A percentile compares a stretch with the other conserved stretches of the same genome.
These are phyloP conservation scores for Chrysoperla carnea DNA, from an alignment of 1,140 invertebrate species.

Conservation along the genomic window DNA sequence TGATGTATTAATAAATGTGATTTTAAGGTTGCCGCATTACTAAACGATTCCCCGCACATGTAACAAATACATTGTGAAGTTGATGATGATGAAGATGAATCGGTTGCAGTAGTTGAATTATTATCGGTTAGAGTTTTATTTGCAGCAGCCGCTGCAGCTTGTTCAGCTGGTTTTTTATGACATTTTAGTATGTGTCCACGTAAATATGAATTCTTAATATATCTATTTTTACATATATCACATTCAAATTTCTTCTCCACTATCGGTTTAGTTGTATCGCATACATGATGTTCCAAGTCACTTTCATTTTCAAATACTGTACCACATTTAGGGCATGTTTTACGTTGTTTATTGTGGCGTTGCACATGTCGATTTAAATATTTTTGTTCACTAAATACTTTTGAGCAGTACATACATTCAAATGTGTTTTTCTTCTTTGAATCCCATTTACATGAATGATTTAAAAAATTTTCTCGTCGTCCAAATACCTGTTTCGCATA, in stretches of 20 bases:
- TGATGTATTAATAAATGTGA: slow-evolving; percentile 14
- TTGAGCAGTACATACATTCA: slow-evolving; percentile 9
- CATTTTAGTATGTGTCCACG: neutral
- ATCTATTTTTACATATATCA: neutral
- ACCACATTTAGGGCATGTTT: too few species aligned
- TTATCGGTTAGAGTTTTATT: neutral
- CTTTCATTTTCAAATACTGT: too few species aligned
- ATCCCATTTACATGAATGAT: slow-evolving; percentile 14
- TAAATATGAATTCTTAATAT: neutral
- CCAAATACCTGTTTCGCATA: slow-evolving; percentile 13
- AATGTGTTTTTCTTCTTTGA: slow-evolving; percentile 10
- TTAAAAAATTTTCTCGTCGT: slow-evolving; percentile 18
- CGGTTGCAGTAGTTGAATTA: neutral
- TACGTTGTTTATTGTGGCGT: slow-evolving; percentile 6
- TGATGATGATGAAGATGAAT: neutral
- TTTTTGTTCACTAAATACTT: slow-evolving; percentile 15
- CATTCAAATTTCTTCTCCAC: neutral
- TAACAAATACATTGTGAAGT: slow-evolving; percentile 11
- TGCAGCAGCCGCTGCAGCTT: neutral
- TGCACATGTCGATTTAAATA: slow-evolving; percentile 16
- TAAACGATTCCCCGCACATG: slow-evolving; percentile 13
- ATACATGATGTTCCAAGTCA: too few species aligned
- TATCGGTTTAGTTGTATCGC: neutral
- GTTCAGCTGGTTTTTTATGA: neutral
- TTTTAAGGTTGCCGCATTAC: slow-evolving; percentile 8